Percentiles rank a stretch among this genome's conserved stretches.
Evolutionary conservation across 2,888 invertebrate genomes (phyloP).

Genomic region (Netelia melanura): DNA sequence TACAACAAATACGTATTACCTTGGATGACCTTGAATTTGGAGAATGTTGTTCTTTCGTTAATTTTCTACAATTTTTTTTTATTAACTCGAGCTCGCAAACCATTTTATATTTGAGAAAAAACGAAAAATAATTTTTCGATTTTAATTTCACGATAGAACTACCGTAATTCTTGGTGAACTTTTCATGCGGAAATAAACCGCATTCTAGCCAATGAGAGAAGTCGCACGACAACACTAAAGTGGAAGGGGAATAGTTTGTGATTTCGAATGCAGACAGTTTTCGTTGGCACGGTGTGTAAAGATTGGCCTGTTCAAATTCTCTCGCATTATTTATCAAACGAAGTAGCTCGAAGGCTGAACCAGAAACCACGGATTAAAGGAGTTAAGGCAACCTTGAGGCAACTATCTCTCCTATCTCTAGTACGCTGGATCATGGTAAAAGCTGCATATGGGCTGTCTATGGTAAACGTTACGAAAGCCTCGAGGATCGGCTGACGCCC

Average conservation of each 20-base stretch:
- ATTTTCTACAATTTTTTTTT: no score
- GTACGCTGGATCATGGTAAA: not conserved
- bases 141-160: no score
- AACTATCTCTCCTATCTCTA: constrained; percentile 7
- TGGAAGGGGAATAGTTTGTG: constrained; percentile 11
- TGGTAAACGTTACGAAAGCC: constrained; percentile 22
- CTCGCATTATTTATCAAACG: constrained; percentile 82
- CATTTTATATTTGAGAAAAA: no score
- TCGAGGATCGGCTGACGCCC: constrained; percentile 13
- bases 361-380: constrained; percentile 23
- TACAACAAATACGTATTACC: no score
- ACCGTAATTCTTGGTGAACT: not conserved
- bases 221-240: constrained; percentile 43
- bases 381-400: constrained; percentile 30
- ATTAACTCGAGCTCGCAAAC: no score
- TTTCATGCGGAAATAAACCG: constrained; percentile 60
- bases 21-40: no score
- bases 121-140: no score
- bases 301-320: constrained; percentile 74
- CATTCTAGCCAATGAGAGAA: constrained; percentile 27
- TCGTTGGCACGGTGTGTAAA: constrained; percentile 9
- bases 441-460: not conserved
- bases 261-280: constrained; percentile 16
- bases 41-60: no score
- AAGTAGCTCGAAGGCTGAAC: constrained; percentile 44